phyloP scores from a whole-genome alignment of 2,113 vertebrate species.

The Heteronetta atricapilla region DNA sequence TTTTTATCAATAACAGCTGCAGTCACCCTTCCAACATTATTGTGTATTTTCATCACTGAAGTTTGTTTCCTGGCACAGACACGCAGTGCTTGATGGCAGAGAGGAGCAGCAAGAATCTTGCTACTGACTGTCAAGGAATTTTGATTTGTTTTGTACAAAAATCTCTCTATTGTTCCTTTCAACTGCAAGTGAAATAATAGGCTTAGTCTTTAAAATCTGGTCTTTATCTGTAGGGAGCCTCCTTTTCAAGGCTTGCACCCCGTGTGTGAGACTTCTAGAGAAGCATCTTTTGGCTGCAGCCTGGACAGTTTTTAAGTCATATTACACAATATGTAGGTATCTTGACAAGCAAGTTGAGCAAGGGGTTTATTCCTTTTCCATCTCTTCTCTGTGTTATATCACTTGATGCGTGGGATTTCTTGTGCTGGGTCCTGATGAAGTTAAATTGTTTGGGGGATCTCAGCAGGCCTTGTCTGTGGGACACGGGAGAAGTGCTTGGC shows the following conservation, averaged over 20 bases:
- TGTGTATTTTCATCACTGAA: not conserved
- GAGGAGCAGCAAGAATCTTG: not conserved
- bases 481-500: not conserved
- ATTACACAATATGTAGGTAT: not conserved
- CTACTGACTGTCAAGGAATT: not conserved
- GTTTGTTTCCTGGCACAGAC: not conserved
- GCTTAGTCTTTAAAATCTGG: not conserved
- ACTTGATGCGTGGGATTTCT: not conserved
- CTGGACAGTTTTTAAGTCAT: not conserved
- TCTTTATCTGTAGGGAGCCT: not conserved
- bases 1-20: not conserved
- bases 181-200: not conserved
- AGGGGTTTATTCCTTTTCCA: not conserved
- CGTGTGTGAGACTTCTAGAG: not conserved
- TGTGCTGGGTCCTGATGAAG: not conserved
- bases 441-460: not conserved
- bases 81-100: not conserved
- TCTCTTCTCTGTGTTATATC: not conserved
- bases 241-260: not conserved
- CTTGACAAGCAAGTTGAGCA: not conserved
- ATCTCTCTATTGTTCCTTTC: not conserved
- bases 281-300: not conserved
- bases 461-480: not conserved
- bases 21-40: not conserved
- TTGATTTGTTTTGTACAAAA: fast-evolving